These are phyloP conservation scores for Neoarius graeffei DNA, from an alignment of 2,113 vertebrate species.

Conservation along the genomic window DNA sequence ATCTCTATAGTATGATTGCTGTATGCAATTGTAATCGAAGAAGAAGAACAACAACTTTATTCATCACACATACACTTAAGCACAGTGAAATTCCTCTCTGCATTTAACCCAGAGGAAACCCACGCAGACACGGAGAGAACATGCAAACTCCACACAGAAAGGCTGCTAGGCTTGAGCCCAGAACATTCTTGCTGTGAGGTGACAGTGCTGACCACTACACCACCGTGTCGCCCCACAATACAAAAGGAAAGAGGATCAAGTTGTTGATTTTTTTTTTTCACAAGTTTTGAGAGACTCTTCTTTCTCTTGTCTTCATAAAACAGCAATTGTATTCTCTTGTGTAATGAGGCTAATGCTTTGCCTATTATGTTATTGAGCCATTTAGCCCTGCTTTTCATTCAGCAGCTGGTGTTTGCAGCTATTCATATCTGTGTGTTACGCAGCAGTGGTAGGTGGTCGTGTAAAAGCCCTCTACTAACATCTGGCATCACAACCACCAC, in stretches of 20 bases:
- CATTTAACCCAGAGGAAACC: too few relatives aligned
- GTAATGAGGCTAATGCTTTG: constrained; percentile 31
- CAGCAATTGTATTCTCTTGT: not conserved
- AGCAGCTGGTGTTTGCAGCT: constrained; percentile 27
- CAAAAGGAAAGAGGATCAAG: not conserved
- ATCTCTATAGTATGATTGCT: not conserved
- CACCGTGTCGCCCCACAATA: not conserved
- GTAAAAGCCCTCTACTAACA: constrained; percentile 8
- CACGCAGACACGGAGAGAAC: too few relatives aligned
- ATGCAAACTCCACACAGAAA: too few relatives aligned
- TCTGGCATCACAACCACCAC: constrained; percentile 24
- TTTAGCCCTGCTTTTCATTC: constrained; percentile 1
- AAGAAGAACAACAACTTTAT: too few relatives aligned
- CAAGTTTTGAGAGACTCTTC: not conserved
- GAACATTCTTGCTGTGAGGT: too few relatives aligned
- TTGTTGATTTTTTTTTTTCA: not conserved
- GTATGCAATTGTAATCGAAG: not conserved
- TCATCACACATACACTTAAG: too few relatives aligned
- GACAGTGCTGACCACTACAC: too few relatives aligned
- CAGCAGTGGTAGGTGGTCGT: constrained; percentile 5
- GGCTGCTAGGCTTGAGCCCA: too few relatives aligned
- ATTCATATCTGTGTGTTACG: not conserved
- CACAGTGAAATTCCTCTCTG: too few relatives aligned
- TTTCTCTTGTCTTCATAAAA: not conserved
- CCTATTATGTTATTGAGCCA: constrained; percentile 11